Evolutionary conservation across 1,140 invertebrate species (phyloP).

Genomic region (Ylistrum balloti): DNA sequence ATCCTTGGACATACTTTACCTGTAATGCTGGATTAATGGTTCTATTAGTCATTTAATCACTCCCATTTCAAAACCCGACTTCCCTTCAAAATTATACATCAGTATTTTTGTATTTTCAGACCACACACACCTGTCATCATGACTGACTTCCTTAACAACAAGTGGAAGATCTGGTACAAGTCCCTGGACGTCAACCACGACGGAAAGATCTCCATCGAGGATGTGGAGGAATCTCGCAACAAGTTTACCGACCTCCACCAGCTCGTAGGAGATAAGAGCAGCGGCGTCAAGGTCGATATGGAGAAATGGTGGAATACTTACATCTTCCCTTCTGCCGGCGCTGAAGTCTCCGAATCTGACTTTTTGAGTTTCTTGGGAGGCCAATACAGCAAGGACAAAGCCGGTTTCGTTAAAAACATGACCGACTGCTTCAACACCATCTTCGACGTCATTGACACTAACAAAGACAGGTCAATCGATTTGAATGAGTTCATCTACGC

Average conservation of each 20-base stretch:
- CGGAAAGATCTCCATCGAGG: constrained; percentile 65
- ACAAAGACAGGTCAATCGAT: constrained; percentile 68
- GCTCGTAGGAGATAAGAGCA: constrained; percentile 61
- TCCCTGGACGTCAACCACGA: constrained; percentile 70
- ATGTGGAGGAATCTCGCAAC: constrained; percentile 67
- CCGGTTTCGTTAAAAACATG: constrained; percentile 55
- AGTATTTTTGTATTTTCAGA: background rate
- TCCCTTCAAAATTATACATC: too few species aligned
- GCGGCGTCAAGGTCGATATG: constrained; percentile 52
- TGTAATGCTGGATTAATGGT: too few species aligned
- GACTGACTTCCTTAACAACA: constrained; percentile 58
- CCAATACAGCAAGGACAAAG: constrained; percentile 58
- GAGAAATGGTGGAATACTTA: constrained; percentile 52
- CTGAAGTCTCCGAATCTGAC: constrained; percentile 57
- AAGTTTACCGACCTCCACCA: constrained; percentile 68
- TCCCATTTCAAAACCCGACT: too few species aligned
- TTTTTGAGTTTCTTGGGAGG: constrained; percentile 55
- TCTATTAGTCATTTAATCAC: too few species aligned
- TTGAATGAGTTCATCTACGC: constrained; percentile 66
- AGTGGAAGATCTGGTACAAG: constrained; percentile 69
- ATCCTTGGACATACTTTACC: too few species aligned
- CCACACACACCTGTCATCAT: background rate
- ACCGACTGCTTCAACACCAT: constrained; percentile 62
- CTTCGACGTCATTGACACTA: constrained; percentile 71
- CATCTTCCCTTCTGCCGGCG: constrained; percentile 54